Evolutionary conservation across 2,888 invertebrate genomes (phyloP).

Genomic region (Tetragonisca angustula): DNA sequence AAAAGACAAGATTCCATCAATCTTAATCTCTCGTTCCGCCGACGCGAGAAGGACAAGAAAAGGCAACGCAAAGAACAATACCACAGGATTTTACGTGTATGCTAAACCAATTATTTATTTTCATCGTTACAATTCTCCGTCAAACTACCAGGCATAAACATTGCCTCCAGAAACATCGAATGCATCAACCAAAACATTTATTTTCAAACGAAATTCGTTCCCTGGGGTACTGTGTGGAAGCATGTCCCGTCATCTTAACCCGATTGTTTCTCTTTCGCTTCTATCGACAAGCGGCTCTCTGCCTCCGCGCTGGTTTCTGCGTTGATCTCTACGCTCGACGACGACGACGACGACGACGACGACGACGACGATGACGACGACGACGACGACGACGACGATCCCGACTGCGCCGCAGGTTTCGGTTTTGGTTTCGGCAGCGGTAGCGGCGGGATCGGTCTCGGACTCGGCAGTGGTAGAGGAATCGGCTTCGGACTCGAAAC

Average conservation of each 20-base stretch:
- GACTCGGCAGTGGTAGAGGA: too few species aligned
- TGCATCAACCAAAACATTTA: conserved; percentile 14
- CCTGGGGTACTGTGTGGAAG: too few species aligned
- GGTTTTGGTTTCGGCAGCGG: too few species aligned
- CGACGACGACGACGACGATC: too few species aligned
- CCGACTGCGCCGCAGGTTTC: too few species aligned
- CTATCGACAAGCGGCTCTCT: rapidly evolving
- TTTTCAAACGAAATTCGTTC: conserved; percentile 10
- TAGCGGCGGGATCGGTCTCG: too few species aligned
- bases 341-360: too few species aligned
- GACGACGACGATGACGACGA: too few species aligned
- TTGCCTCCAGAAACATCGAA: conserved; percentile 16
- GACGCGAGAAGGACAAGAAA: background rate
- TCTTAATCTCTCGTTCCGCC: background rate
- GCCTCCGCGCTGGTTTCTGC: background rate
- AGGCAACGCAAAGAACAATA: conserved; percentile 2
- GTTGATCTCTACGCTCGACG: too few species aligned
- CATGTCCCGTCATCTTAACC: background rate
- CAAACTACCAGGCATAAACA: conserved; percentile 21
- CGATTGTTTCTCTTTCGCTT: background rate
- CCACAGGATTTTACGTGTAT: conserved; percentile 21
- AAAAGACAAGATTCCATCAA: background rate
- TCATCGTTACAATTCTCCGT: conserved; percentile 49
- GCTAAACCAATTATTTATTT: conserved; percentile 57
- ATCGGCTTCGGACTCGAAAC: too few species aligned